Base-by-base conservation (phyloP, 2,797 vertebrate genomes). In the Tachyglossus aculeatus region DNA sequence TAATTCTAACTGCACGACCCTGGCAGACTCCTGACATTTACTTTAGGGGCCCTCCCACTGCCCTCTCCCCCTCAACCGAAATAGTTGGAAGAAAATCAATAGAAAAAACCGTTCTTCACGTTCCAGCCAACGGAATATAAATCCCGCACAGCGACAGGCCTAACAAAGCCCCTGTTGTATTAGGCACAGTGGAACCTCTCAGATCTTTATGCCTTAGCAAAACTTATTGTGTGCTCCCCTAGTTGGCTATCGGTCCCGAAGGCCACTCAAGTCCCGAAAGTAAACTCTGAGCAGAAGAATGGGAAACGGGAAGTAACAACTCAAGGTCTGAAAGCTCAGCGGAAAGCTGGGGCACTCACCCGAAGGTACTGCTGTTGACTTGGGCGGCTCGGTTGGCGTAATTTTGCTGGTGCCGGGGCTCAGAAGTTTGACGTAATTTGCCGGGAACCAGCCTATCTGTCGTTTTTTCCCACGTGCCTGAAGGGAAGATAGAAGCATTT, bases 391-490 rank as follows among this genome's bases (percentile, higher is more conserved):
- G 0, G 96, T 98, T 71, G 98, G 98, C 3, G 97, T 98, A 37
- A 94, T 96, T 88, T 99, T 99, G 93, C 94, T 98, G 66, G 96
- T 98, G 83, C 97, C 97, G 24, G 98, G 98, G 81, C 98, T 98
- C 82, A 99, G 89, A 68, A 99, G 94, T 84, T 99, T 99, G 32
- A 99, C 98, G 13, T 99, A 99, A 84, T 99, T 99, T 65, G 98
- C 98, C 3, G 98, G 98, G 86, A 99, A 99, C 98, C 98, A 99
- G 44, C 98, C 98, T 45, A 99, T 98, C 89, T 99, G 98, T 9
- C 98, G 94, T 82, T 99, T 99, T 85, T 98, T 98, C 27, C 98
- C 98, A 41, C 98, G 94, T 21, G 98, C 98, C 98, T 99, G 82
- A 10, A 62, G 38, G 77, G 74, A 87, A 71, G 62, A 77, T 13